Conservation (phyloP, 2,113 vertebrate genomes). For the Thunnus thynnus region DNA sequence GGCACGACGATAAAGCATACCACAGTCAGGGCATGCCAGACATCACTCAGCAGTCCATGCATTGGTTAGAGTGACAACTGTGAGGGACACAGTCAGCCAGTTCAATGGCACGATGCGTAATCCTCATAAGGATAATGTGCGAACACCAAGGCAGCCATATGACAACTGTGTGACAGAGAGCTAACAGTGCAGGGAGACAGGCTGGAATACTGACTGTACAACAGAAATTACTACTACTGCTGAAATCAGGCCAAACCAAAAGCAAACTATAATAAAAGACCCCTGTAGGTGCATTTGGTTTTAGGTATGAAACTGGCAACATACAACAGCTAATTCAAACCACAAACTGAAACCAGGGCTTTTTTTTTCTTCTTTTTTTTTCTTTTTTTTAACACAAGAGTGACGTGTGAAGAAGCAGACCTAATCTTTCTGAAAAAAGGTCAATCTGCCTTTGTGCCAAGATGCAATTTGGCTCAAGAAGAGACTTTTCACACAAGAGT, state of each 20-base stretch:
- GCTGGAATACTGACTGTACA: slow-evolving; percentile 8
- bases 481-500: slow-evolving; percentile 59
- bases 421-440: slow-evolving; percentile 16
- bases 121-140: slow-evolving; percentile 23
- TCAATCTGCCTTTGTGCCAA: slow-evolving; percentile 46
- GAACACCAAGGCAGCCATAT: slow-evolving; percentile 37
- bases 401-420: slow-evolving; percentile 6
- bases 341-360: background rate
- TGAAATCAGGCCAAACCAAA: background rate
- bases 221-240: background rate
- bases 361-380: slow-evolving; percentile 4
- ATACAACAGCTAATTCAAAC: slow-evolving; percentile 9
- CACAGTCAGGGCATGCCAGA: slow-evolving; percentile 64
- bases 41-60: slow-evolving; percentile 74
- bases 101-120: slow-evolving; percentile 26
- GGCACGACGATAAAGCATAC: slow-evolving; percentile 43
- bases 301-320: background rate
- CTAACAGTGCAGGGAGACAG: slow-evolving; percentile 28
- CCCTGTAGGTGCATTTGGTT: background rate
- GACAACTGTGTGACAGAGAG: slow-evolving; percentile 37
- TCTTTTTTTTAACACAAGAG: background rate
- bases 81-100: slow-evolving; percentile 40
- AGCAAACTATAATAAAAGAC: background rate
- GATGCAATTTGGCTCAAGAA: slow-evolving; percentile 39
- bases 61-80: slow-evolving; percentile 59